Base-by-base conservation (phyloP, 2,888 invertebrate genomes). In the Drosophila flavopinicola region DNA sequence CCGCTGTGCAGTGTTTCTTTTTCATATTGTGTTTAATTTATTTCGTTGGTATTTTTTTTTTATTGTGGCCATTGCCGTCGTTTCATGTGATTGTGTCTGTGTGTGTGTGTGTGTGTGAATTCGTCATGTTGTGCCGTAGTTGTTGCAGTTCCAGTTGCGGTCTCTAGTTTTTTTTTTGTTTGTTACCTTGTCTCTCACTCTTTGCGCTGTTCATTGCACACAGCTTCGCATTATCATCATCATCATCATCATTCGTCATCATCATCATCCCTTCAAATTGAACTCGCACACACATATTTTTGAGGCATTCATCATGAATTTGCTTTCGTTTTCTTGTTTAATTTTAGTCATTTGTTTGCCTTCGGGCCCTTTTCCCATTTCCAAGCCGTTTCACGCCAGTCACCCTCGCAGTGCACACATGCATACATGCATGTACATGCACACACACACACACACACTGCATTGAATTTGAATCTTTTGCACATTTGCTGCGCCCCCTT, bases 11-110 rank as follows among this genome's bases (percentile, higher is more conserved):
- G 69, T 75, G 78, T 84, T 75, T 84, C 78, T 75, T 82, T 82
- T 82, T 84, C 84, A 84, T 82, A 84, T 84, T 84, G 84, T 84
- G 84, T 84, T 82, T 84, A 82, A 82, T 82, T 82, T 82, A 82
- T 82, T 80, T 82, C 78, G 84, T 80, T 84, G 84, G 78, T 68
- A 84, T 79, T 82, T 80, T 80, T 78, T 84, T 73, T 82, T 82
- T 80, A 80, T 78, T 84, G 73, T 80, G 84, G 73, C 69, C 63
- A 57, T 63, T 60, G 59, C 66, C 57, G 54, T 49, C 41, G 65
- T 47, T 66, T 42, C 27, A 29, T 51, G 10, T 48, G 52, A 64
- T 30, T 63, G 39, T 37, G 17, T 57, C 27, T 23, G 4, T 41
- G 25, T 42, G 17, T 53, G 23, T 61, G 45, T 73, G 17, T 69